phyloP scores from a whole-genome alignment of 1,140 invertebrate species.

The Ips nitidus region DNA sequence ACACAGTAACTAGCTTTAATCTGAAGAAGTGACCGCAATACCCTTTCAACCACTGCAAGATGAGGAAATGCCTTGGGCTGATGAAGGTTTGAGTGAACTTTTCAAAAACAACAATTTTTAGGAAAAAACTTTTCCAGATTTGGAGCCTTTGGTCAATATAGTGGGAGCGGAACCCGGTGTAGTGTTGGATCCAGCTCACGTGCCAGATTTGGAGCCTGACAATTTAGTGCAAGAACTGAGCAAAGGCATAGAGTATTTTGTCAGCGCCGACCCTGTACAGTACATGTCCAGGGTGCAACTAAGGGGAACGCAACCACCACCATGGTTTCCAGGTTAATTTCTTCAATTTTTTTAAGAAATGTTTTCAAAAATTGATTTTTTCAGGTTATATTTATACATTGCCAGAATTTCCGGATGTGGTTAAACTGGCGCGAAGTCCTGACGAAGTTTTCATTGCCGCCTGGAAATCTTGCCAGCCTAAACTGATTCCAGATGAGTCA shows the following conservation, averaged over 20 bases:
- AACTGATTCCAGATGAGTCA: slow-evolving; percentile 45
- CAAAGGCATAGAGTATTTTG: slow-evolving; percentile 46
- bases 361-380: slow-evolving; percentile 10
- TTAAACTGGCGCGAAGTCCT: slow-evolving; percentile 43
- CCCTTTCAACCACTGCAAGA: slow-evolving; percentile 36
- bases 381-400: slow-evolving; percentile 46
- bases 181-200: slow-evolving; percentile 31
- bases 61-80: slow-evolving; percentile 42
- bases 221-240: slow-evolving; percentile 35
- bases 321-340: slow-evolving; percentile 47
- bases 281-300: slow-evolving; percentile 47
- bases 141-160: slow-evolving; percentile 36
- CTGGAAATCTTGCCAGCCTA: slow-evolving; percentile 48
- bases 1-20: neutral
- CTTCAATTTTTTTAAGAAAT: neutral
- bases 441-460: slow-evolving; percentile 44
- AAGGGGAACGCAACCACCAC: slow-evolving; percentile 43
- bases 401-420: slow-evolving; percentile 42
- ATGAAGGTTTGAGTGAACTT: slow-evolving; percentile 28
- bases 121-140: slow-evolving; percentile 4
- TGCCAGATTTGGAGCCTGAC: slow-evolving; percentile 36
- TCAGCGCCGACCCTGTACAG: slow-evolving; percentile 40
- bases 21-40: slow-evolving; percentile 11
- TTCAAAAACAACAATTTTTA: neutral
- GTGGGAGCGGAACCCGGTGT: slow-evolving; percentile 44